Base-by-base conservation (phyloP, 2,797 vertebrate genomes). In the Eidolon dupreanum region DNA sequence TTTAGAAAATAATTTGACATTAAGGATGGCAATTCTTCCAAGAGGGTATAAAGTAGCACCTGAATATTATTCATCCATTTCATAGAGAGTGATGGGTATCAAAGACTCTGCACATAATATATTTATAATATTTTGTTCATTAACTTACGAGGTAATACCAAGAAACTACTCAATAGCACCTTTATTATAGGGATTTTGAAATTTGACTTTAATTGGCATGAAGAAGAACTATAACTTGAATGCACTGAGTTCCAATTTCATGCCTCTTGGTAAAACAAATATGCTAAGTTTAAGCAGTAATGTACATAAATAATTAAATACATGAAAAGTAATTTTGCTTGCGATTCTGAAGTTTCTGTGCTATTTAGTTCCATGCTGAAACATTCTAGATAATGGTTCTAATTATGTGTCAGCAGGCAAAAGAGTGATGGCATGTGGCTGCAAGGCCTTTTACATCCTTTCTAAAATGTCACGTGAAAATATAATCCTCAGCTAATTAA, bases 401-500 rank as follows among this genome's bases (percentile, higher is more conserved):
- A 90, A 94, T 74, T 90, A 90, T 13, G 33, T 33, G 88, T 70
- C 33, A 94, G 78, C 59, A 88, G 46, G 59, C 51, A 88, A 74
- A 90, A 71, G 8, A 71, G 55, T 41, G 46, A 93, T 66, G 6
- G 6, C 49, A 36, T 57, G 13, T 41, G 38, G 49, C 61, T 77
- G 1, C 57, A 55, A 78, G 11, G 49, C 2, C n/a, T n/a, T 97
- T 92, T 78, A 75, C 82, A 93, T 65, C 38, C 31, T 96, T 93
- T 94, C 68, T 85, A 83, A 90, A 97, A 71, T 43, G 28, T 73
- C 65, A 61, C 36, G 70, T 53, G 38, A 87, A 96, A 94, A 94
- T 46, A 94, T 68, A 92, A 87, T 49, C 46, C 55, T 49, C 36
- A 86, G 8, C 28, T 85, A 41, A 90, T 53, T 88, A 83, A 95